Evolutionary conservation across 2,113 vertebrate species (phyloP).

Genomic region (Tachuris rubrigastra): DNA sequence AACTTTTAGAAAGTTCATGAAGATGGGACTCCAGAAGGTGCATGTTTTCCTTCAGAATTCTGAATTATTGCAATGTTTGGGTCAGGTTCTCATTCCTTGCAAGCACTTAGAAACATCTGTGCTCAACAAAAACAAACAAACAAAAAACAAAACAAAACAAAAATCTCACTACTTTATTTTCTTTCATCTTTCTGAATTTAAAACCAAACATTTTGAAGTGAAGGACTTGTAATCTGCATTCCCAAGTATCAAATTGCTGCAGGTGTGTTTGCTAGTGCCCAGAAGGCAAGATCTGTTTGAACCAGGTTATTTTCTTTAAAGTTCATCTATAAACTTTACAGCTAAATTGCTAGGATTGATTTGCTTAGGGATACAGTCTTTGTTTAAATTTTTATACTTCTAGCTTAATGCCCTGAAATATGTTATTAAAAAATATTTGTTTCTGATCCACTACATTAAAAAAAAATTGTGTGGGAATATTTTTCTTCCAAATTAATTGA

Average conservation of each 20-base stretch:
- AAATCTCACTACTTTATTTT: slow-evolving; percentile 41
- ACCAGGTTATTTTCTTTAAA: slow-evolving; percentile 67
- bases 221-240: slow-evolving; percentile 68
- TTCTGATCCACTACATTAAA: background rate
- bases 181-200: slow-evolving; percentile 62
- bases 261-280: slow-evolving; percentile 65
- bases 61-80: background rate
- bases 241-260: slow-evolving; percentile 70
- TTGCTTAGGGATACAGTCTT: slow-evolving; percentile 3
- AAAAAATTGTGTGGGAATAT: background rate
- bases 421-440: background rate
- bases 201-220: slow-evolving; percentile 69
- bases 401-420: background rate
- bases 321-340: slow-evolving; percentile 55
- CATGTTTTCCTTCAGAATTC: background rate
- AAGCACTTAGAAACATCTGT: slow-evolving; percentile 48
- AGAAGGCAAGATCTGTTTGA: slow-evolving; percentile 63
- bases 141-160: background rate
- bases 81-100: background rate
- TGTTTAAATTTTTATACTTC: slow-evolving; percentile 1
- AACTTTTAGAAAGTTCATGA: background rate
- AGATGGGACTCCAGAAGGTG: background rate
- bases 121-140: background rate
- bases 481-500: background rate
- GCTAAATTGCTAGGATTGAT: background rate